Base-by-base conservation (phyloP, 2,888 invertebrate genomes). In the Helobdella robusta region DNA sequence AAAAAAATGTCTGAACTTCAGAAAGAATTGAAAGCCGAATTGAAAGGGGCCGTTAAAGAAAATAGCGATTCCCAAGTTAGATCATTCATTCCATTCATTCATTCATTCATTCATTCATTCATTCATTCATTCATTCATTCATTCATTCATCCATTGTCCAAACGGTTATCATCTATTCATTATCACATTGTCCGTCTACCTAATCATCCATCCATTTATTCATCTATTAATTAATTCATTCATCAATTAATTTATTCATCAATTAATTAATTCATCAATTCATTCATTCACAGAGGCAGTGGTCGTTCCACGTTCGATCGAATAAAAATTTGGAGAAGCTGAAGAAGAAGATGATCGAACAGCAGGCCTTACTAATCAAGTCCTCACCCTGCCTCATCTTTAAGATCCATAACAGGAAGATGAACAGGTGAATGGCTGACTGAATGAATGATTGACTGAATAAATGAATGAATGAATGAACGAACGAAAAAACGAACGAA, bases 301-400 rank as follows among this genome's bases (percentile, higher is more conserved):
- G 69, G 68, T 69, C 70, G 0, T 59, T 65, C 36, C 59, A 65
- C 50, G 34, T 35, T 6, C 56, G 56, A 1, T 25, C 56, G 32
- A 56, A 56, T 28, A 56, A 56, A 32, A 56, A 56, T 32, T 8
- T 30, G 56, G 56, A 56, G 30, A 56, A 61, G 46, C 85, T 93
- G 65, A 86, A 86, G 59, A 77, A 66, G 30, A 54, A 23, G 15
- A 86, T 86, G 58, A 56, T 61, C 5, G 64, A 40, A 52, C 56
- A 66, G 50, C 66, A 66, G 48, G 66, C 59, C 15, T 48, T 40
- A 0, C 40, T 66, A 35, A 61, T 66, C 20, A 66, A 66, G 30
- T 48, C 66, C 11, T 66, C 66, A n/a, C 66, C 66, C 28, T 48
- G 52, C 30, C 61, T 66, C 54, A 11, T 61, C 11, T 60, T 70